Evolutionary conservation across 2,113 vertebrate species (phyloP).

Genomic region (Cichladusa arquata): DNA sequence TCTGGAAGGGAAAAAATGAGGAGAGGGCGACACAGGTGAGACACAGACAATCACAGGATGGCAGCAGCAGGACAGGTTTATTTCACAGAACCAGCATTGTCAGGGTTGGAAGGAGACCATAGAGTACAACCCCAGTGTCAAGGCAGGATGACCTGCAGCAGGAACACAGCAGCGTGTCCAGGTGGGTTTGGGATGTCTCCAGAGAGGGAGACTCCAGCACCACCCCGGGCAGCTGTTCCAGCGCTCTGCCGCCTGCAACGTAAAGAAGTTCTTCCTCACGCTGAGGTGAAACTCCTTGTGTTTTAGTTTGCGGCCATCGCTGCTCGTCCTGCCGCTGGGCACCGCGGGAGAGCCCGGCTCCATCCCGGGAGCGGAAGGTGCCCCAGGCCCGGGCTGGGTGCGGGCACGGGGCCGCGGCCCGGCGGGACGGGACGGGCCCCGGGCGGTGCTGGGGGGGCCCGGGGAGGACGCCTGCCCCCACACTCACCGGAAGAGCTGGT

Average conservation of each 20-base stretch:
- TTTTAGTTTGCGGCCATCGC: background rate
- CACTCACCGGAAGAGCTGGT: slow-evolving; percentile 87
- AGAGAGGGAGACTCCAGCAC: background rate
- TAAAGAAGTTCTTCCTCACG: background rate
- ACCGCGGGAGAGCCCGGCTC: too few species aligned
- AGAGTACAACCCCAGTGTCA: background rate
- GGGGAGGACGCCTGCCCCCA: background rate
- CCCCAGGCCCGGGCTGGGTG: background rate
- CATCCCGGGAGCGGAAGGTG: background rate
- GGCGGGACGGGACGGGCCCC: background rate
- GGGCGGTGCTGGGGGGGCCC: background rate
- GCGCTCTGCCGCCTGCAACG: background rate
- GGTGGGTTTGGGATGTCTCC: background rate
- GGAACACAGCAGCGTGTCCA: background rate
- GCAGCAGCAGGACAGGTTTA: background rate
- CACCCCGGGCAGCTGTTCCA: background rate
- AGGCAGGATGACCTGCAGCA: background rate
- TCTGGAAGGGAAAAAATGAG: slow-evolving; percentile 78
- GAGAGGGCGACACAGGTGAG: slow-evolving; percentile 45
- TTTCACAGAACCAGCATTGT: background rate
- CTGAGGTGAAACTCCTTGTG: background rate
- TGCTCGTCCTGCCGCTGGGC: background rate
- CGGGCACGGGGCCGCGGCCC: too few species aligned
- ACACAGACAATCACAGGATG: background rate
- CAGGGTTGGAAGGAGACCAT: background rate